These are phyloP conservation scores for Xenopus borealis DNA, from an alignment of 2,113 vertebrate genomes.

Conservation along the genomic window DNA sequence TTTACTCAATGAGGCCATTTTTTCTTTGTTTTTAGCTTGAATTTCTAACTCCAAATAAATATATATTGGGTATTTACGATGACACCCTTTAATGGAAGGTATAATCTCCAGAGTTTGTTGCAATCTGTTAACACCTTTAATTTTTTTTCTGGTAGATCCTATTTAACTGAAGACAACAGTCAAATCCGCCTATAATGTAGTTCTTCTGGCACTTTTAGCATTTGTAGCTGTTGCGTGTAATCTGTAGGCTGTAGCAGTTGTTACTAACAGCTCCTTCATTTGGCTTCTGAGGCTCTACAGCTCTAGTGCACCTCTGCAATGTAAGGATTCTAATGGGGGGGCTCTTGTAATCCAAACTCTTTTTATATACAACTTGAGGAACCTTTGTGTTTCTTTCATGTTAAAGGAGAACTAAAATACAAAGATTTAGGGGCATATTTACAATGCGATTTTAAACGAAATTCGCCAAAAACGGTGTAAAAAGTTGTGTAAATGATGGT, in stretches of 20 bases:
- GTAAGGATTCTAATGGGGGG: too few species aligned
- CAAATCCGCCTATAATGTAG: neutral
- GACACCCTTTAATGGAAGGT: conserved; percentile 16
- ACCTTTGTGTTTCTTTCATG: too few species aligned
- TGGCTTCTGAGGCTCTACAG: conserved; percentile 10
- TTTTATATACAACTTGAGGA: too few species aligned
- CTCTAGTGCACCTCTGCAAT: neutral
- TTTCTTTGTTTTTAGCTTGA: conserved; percentile 38
- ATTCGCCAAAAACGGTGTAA: too few species aligned
- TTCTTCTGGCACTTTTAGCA: neutral
- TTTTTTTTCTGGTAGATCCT: conserved; percentile 18
- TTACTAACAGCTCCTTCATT: conserved; percentile 15
- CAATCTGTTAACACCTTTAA: conserved; percentile 12
- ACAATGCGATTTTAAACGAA: too few species aligned
- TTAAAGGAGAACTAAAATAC: too few species aligned
- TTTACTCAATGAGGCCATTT: neutral
- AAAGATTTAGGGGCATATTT: too few species aligned
- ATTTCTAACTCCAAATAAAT: conserved; percentile 22
- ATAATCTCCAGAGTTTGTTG: neutral
- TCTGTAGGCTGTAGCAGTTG: neutral
- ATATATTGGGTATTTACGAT: conserved; percentile 11
- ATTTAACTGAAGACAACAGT: conserved; percentile 5
- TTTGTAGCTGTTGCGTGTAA: conserved; percentile 22
- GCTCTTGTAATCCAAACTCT: too few species aligned
- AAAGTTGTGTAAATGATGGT: too few species aligned